phyloP scores from a whole-genome alignment of 2,113 vertebrate genomes.

The Speoplatyrhinus poulsoni region DNA sequence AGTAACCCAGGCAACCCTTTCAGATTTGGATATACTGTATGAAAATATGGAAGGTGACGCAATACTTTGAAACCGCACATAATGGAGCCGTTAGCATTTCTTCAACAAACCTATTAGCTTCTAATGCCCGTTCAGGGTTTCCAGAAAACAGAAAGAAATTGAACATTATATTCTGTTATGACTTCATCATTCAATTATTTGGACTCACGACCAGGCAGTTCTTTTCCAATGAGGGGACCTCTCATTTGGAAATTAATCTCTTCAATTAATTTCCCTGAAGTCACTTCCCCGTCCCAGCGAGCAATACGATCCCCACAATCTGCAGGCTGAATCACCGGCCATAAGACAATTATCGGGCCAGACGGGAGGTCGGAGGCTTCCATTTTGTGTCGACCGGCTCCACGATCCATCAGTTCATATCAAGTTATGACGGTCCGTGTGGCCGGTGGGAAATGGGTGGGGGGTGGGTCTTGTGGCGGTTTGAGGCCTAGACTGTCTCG shows the following conservation, averaged over 20 bases:
- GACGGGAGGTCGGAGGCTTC: conserved; percentile 29
- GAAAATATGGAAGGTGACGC: no score
- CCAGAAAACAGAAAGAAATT: no score
- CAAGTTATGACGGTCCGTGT: conserved; percentile 56
- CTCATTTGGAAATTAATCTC: conserved; percentile 17
- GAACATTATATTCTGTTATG: no score
- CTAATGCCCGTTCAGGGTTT: no score
- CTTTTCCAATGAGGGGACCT: conserved; percentile 13
- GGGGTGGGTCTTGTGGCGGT: conserved; percentile 3
- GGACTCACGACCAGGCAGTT: neutral
- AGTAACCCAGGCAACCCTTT: no score
- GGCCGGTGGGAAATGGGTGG: conserved; percentile 37
- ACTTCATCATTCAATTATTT: no score
- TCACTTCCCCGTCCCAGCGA: conserved; percentile 23
- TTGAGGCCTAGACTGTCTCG: conserved; percentile 43
- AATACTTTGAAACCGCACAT: no score
- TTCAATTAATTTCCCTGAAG: conserved; percentile 20
- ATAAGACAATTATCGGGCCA: conserved; percentile 47
- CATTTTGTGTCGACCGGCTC: conserved; percentile 56
- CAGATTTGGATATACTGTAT: no score
- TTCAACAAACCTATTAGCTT: no score
- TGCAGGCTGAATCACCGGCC: conserved; percentile 35
- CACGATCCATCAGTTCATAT: conserved; percentile 49
- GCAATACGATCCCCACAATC: conserved; percentile 46
- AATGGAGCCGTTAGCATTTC: no score